These are phyloP conservation scores for Thera britannica DNA, from an alignment of 2,888 invertebrate species.

Conservation along the genomic window DNA sequence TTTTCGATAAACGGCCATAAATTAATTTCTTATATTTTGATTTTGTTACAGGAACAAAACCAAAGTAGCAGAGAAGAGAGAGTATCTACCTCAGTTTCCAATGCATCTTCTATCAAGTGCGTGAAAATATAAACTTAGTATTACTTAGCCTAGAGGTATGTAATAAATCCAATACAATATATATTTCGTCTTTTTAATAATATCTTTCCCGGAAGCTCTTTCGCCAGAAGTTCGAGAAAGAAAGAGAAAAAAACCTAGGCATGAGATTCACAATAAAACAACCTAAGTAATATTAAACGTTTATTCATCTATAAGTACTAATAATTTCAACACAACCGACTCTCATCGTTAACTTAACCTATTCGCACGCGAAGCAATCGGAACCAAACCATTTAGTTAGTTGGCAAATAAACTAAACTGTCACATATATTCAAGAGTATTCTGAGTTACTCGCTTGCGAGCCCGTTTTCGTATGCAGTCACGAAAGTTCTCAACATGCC, in stretches of 20 bases:
- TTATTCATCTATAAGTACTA: slow-evolving; percentile 82
- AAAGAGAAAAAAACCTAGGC: too few species aligned
- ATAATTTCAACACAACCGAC: slow-evolving; percentile 81
- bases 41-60: slow-evolving; percentile 68
- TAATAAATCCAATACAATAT: slow-evolving; percentile 31
- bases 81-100: slow-evolving; percentile 75
- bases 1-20: too few species aligned
- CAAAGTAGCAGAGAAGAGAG: slow-evolving; percentile 60
- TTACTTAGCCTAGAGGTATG: slow-evolving; percentile 33
- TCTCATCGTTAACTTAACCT: slow-evolving; percentile 62
- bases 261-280: slow-evolving; percentile 45
- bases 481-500: too few species aligned
- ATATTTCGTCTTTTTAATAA: slow-evolving; percentile 10
- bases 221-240: too few species aligned
- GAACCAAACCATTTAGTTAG: neutral
- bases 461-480: neutral
- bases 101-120: slow-evolving; percentile 68
- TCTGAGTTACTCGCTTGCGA: too few species aligned
- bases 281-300: slow-evolving; percentile 59
- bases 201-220: neutral
- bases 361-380: slow-evolving; percentile 16
- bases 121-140: slow-evolving; percentile 40
- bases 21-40: neutral
- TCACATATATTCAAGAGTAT: too few species aligned
- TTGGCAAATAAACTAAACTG: neutral